phyloP scores from a whole-genome alignment of 2,888 invertebrate species.

The Synanthedon formicaeformis region DNA sequence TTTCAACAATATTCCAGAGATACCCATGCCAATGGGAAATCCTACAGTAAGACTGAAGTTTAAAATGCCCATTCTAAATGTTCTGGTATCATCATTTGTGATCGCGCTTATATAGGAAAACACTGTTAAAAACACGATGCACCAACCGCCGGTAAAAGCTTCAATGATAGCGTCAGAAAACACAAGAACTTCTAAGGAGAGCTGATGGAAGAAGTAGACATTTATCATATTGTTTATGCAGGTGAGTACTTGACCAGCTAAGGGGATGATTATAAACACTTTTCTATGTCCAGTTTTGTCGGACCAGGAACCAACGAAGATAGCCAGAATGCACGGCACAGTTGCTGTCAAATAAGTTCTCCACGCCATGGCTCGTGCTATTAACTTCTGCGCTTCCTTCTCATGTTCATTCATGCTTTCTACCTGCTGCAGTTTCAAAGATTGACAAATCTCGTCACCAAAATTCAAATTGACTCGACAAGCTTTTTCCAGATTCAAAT shows the following conservation, averaged over 20 bases:
- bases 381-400: constrained; percentile 73
- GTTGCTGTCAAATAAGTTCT: constrained; percentile 84
- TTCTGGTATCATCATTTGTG: constrained; percentile 80
- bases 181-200: constrained; percentile 80
- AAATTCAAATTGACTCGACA: constrained; percentile 84
- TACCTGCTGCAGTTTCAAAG: constrained; percentile 75
- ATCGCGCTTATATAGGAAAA: constrained; percentile 88
- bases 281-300: constrained; percentile 75
- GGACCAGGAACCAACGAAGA: constrained; percentile 83
- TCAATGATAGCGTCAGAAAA: constrained; percentile 81
- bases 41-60: constrained; percentile 88
- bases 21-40: constrained; percentile 87
- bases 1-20: constrained; percentile 80
- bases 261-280: constrained; percentile 79
- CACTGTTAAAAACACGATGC: constrained; percentile 82
- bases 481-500: constrained; percentile 85
- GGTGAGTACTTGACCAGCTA: constrained; percentile 77
- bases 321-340: constrained; percentile 79
- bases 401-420: constrained; percentile 62
- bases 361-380: constrained; percentile 81
- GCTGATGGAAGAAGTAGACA: constrained; percentile 78
- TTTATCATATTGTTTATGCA: constrained; percentile 80
- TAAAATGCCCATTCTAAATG: constrained; percentile 84
- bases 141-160: constrained; percentile 83
- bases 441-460: constrained; percentile 77